A percentile compares a stretch with the other conserved stretches of the same genome.
Conservation (phyloP, 2,113 vertebrate species). For the Crocuta crocuta region DNA sequence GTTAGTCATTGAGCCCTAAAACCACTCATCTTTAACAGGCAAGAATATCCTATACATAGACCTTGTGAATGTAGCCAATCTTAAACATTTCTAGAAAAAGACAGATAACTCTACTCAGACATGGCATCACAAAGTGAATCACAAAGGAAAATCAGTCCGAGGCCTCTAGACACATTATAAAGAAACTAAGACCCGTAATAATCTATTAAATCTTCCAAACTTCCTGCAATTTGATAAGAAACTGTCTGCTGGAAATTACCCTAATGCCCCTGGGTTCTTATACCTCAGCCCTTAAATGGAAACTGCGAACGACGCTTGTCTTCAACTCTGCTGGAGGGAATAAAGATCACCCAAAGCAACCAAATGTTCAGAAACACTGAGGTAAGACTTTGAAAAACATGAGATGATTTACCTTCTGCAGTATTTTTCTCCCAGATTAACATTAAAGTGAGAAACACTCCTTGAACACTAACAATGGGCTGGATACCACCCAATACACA, state of each 20-base stretch:
- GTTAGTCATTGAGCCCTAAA: background rate
- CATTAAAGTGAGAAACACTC: conserved; percentile 26
- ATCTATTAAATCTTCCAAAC: background rate
- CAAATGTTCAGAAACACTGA: background rate
- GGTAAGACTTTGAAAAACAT: background rate
- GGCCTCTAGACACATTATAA: background rate
- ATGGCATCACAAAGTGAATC: background rate
- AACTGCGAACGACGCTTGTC: background rate
- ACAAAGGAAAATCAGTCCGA: background rate
- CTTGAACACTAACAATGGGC: conserved; percentile 20
- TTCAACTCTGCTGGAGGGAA: background rate
- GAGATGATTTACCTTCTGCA: background rate
- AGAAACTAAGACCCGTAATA: background rate
- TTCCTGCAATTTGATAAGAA: background rate
- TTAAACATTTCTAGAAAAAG: background rate
- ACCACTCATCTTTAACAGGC: background rate
- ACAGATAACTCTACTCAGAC: background rate
- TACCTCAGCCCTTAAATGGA: background rate
- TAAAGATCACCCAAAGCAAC: background rate
- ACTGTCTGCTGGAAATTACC: background rate
- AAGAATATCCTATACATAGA: background rate
- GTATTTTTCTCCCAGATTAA: conserved; percentile 2
- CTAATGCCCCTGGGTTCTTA: background rate
- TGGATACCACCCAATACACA: conserved; percentile 43
- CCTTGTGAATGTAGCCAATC: background rate